Conservation (phyloP, 2,113 vertebrate genomes). For the Todiramphus saurophagus region DNA sequence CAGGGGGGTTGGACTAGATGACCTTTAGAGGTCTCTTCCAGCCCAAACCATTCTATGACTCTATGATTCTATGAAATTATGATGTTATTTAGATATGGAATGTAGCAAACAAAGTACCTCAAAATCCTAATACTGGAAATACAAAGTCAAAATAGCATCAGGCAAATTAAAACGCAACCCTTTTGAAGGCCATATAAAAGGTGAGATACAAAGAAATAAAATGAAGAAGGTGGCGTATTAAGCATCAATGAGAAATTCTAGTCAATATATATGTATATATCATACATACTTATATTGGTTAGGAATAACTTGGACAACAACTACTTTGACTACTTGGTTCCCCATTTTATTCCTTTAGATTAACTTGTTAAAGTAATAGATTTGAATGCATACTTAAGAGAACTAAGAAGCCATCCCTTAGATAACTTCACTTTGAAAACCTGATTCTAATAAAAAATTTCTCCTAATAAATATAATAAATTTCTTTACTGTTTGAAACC, state of each 20-base stretch:
- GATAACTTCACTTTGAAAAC: not conserved
- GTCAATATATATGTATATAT: not conserved
- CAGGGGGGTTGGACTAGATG: no score
- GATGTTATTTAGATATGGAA: not conserved
- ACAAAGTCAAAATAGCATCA: not conserved
- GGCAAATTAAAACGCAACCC: not conserved
- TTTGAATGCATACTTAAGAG: not conserved
- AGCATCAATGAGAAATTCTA: fast-evolving
- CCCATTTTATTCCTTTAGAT: not conserved
- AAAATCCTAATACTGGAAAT: not conserved
- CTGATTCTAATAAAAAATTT: not conserved
- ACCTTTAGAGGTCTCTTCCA: no score
- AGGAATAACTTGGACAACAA: not conserved
- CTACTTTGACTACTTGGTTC: not conserved
- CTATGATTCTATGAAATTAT: not conserved
- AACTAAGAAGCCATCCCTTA: not conserved
- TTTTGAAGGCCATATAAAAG: not conserved
- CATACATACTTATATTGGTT: not conserved
- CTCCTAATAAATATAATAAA: not conserved
- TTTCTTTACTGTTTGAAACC: not conserved
- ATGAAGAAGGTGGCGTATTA: not conserved
- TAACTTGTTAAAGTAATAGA: not conserved
- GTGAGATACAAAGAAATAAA: not conserved
- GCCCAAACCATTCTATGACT: no score
- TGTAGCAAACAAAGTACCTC: not conserved